These are phyloP conservation scores for Mellilla xanthometata DNA, from an alignment of 2,888 invertebrate genomes.

Conservation along the genomic window DNA sequence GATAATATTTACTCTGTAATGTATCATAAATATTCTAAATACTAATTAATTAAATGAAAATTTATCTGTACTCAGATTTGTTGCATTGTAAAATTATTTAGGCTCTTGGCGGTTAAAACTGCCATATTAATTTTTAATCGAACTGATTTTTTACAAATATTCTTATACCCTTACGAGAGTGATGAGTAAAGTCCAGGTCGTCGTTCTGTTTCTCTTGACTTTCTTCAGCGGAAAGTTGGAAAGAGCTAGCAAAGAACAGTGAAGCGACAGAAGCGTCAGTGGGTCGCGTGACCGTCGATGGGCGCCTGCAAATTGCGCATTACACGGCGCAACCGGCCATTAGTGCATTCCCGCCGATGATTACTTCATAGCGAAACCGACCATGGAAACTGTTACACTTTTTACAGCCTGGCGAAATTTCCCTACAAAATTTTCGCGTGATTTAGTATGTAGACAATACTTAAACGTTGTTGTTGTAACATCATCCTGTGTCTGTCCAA, in stretches of 20 bases:
- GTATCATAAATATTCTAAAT: too few species aligned
- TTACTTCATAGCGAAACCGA: conserved; percentile 73
- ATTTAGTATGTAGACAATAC: conserved; percentile 21
- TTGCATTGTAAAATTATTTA: too few species aligned
- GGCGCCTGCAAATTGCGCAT: conserved; percentile 73
- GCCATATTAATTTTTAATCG: too few species aligned
- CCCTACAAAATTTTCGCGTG: conserved; percentile 34
- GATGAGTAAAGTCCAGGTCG: too few species aligned
- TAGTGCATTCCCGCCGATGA: conserved; percentile 67
- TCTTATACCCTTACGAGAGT: too few species aligned
- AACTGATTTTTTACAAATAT: too few species aligned
- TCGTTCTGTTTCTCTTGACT: too few species aligned
- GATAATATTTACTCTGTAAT: too few species aligned
- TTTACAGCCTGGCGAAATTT: conserved; percentile 49
- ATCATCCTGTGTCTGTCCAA: not conserved
- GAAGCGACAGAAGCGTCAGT: conserved; percentile 31
- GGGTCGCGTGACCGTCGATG: conserved; percentile 69
- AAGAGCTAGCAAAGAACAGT: conserved; percentile 20
- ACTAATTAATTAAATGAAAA: too few species aligned
- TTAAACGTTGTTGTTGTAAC: conserved; percentile 7
- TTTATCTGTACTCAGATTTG: too few species aligned
- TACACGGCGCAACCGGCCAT: conserved; percentile 71
- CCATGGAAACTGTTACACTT: conserved; percentile 68
- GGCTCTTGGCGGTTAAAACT: too few species aligned
- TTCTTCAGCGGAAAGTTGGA: conserved; percentile 6